Base-by-base conservation (phyloP, 2,113 vertebrate genomes). In the Taurulus bubalis region DNA sequence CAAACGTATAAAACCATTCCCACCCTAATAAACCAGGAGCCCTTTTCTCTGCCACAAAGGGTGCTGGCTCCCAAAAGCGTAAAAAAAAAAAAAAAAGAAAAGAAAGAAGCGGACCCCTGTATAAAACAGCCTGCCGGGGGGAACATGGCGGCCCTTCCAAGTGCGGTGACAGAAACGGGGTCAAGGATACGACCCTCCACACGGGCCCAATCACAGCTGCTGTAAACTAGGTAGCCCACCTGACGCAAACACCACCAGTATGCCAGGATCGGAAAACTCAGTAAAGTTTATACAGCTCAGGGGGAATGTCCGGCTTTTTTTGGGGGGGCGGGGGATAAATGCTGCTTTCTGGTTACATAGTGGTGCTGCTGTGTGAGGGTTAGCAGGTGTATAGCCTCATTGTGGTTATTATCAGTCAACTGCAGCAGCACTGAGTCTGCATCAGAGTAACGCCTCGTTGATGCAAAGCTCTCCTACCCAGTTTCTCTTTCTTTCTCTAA, bases 311-410 rank as follows among this genome's bases (percentile, higher is more conserved):
- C n/a, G 22, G 16, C 24, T 15, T 11, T 10, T 45, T 66, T 75
- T 58, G 30, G 30, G 30, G 30, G 30, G 30, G 30, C 2, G 30
- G 30, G 30, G 30, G 10, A 47, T 32, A 90, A 85, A 82, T 1
- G 51, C 36, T 63, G 40, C 56, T 75, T 16, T 88, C 75, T 68
- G 36, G 70, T 64, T 66, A 80, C 87, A 75, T 32, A 4, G 75
- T 30, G 51, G 64, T 49, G 71, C 80, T 79, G 73, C 79, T 83
- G 77, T 85, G 77, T 87, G 78, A 84, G 69, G 71, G 80, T 74
- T 59, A 91, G 80, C 94, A 95, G 93, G 92, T 95, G 93, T 93
- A 53, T 24, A 90, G 91, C 93, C 93, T 94, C 90, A 91, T 90
- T 93, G 94, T 93, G 92, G 95, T 93, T 93, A 80, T 90, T 91